Evolutionary conservation across 2,797 vertebrate genomes (phyloP).

Genomic region (Sebastes vulpes): DNA sequence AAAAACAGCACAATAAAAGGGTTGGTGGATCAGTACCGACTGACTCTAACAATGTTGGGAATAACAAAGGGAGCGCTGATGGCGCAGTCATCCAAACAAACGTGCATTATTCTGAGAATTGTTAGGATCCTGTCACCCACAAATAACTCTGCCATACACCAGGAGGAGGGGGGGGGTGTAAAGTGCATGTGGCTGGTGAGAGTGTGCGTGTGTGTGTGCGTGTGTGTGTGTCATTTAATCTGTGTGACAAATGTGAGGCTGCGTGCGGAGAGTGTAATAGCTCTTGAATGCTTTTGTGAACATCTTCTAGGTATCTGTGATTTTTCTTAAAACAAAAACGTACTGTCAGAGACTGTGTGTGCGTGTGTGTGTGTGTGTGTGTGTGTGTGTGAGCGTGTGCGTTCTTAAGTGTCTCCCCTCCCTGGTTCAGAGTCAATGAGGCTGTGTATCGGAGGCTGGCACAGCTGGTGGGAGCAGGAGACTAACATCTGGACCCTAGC

Average conservation of each 20-base stretch:
- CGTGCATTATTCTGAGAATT: slow-evolving; percentile 79
- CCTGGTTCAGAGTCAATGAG: slow-evolving; percentile 74
- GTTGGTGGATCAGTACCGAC: slow-evolving; percentile 73
- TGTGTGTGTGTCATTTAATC: slow-evolving; percentile 29
- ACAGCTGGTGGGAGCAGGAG: slow-evolving; percentile 80
- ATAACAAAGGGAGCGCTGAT: slow-evolving; percentile 81
- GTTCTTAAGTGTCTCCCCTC: slow-evolving; percentile 66
- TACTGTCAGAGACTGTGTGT: slow-evolving; percentile 8
- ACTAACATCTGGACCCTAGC: slow-evolving; percentile 78
- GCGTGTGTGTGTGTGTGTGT: not conserved
- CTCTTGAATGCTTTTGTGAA: slow-evolving; percentile 47
- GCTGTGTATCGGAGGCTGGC: slow-evolving; percentile 79
- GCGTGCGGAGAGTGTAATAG: slow-evolving; percentile 13
- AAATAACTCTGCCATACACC: slow-evolving; percentile 72
- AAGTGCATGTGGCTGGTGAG: slow-evolving; percentile 42
- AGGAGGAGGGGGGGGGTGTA: slow-evolving; percentile 27
- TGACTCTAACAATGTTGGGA: slow-evolving; percentile 75
- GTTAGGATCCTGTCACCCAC: slow-evolving; percentile 81
- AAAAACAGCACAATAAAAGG: slow-evolving; percentile 71
- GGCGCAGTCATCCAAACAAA: slow-evolving; percentile 81
- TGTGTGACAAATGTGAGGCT: slow-evolving; percentile 31
- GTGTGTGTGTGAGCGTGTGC: not conserved
- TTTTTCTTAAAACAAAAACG: slow-evolving; percentile 30
- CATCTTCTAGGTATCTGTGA: slow-evolving; percentile 14
- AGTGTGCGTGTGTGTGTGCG: not conserved